These are phyloP conservation scores for Daubentonia madagascariensis DNA, from an alignment of 2,113 vertebrate genomes.

Conservation along the genomic window DNA sequence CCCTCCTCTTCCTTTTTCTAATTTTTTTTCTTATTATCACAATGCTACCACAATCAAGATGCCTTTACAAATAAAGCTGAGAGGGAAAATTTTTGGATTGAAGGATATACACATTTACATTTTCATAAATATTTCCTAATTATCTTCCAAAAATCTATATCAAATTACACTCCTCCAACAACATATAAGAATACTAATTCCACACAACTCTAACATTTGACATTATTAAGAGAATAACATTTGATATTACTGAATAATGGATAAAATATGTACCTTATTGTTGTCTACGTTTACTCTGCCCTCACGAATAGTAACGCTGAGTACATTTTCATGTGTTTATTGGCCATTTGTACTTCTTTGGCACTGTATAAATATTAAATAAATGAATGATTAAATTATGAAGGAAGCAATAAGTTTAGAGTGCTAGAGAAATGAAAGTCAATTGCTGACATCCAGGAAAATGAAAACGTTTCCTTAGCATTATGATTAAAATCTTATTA, in stretches of 20 bases:
- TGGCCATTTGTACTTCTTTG: neutral
- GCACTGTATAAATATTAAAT: constrained; percentile 46
- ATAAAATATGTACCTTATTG: neutral
- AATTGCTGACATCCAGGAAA: constrained; percentile 47
- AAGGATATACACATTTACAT: neutral
- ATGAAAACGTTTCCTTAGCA: constrained; percentile 48
- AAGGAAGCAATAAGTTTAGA: constrained; percentile 24
- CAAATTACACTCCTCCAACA: neutral
- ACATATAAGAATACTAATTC: neutral
- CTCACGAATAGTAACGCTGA: constrained; percentile 19
- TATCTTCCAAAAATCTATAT: neutral
- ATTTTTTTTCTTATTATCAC: neutral
- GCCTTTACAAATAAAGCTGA: neutral
- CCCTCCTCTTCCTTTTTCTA: neutral
- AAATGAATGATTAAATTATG: constrained; percentile 57
- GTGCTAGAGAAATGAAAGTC: constrained; percentile 23
- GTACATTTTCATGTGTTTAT: constrained; percentile 10
- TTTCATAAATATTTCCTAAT: constrained; percentile 4
- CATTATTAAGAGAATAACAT: neutral
- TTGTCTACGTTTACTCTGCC: neutral
- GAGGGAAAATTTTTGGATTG: neutral
- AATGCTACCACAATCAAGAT: neutral
- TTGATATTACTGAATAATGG: neutral
- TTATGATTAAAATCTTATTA: constrained; percentile 36
- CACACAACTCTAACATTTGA: neutral